Percentiles rank a stretch among this genome's conserved stretches.
Conservation (phyloP, 2,113 vertebrate genomes). For the Nannospalax galili region DNA sequence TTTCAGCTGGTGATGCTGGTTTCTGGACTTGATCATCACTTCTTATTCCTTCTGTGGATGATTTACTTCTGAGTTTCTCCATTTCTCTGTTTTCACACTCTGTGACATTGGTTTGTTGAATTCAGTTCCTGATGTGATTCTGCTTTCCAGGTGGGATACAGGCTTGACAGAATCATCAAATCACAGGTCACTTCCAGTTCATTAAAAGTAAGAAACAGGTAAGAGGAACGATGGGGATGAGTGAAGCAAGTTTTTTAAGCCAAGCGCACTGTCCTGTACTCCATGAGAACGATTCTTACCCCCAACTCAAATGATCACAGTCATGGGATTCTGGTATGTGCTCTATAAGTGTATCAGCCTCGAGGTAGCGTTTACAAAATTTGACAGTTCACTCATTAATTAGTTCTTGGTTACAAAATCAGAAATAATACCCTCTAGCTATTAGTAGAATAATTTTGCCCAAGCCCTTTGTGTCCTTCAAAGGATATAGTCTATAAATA, state of each 20-base stretch:
- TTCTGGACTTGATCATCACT: neutral
- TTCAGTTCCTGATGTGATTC: neutral
- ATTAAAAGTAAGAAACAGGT: neutral
- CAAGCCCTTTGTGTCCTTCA: neutral
- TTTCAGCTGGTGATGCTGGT: neutral
- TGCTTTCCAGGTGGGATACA: neutral
- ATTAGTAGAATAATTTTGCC: neutral
- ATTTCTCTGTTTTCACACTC: neutral
- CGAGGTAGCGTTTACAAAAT: neutral
- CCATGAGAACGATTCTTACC: neutral
- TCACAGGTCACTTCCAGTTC: neutral
- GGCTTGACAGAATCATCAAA: neutral
- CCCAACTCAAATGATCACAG: neutral
- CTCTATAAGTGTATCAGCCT: neutral
- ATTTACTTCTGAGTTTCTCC: neutral
- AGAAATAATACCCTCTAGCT: neutral
- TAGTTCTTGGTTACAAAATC: neutral
- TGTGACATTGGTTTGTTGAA: neutral
- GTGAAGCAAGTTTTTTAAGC: neutral
- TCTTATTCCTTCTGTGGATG: neutral
- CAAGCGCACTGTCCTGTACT: neutral
- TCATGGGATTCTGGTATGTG: neutral
- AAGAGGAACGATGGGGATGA: neutral
- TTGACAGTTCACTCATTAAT: neutral
- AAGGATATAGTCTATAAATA: neutral